Evolutionary conservation across 1,140 invertebrate species (phyloP).

Genomic region (Aphidius gifuensis): DNA sequence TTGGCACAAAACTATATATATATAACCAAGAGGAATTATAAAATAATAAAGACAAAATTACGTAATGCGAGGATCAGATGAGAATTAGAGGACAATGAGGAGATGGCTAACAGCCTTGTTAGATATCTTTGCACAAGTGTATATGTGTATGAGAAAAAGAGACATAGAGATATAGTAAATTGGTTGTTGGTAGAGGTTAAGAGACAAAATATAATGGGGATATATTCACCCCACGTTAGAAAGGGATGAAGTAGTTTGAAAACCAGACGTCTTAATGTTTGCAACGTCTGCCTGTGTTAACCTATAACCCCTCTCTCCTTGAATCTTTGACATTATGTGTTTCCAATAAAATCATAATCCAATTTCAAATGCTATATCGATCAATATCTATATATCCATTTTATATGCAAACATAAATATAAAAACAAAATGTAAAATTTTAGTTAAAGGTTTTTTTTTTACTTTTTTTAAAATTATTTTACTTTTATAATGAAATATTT

Average conservation of each 20-base stretch:
- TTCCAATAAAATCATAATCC: conserved; percentile 2
- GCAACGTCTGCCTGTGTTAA: conserved; percentile 35
- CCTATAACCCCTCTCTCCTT: not conserved
- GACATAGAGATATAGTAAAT: conserved; percentile 13
- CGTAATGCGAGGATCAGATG: conserved; percentile 43
- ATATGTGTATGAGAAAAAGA: conserved; percentile 5
- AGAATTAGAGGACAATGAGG: conserved; percentile 42
- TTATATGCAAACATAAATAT: too few species aligned
- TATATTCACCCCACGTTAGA: not conserved
- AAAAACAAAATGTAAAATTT: too few species aligned
- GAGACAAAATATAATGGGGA: conserved; percentile 8
- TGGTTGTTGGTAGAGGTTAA: conserved; percentile 1
- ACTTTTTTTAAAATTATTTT: too few species aligned
- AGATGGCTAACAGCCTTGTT: conserved; percentile 25
- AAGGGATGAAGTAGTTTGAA: conserved; percentile 37
- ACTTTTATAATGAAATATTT: not conserved
- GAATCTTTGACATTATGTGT: conserved; percentile 23
- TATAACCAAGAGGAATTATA: conserved; percentile 34
- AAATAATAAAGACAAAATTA: conserved; percentile 51
- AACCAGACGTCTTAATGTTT: conserved; percentile 51
- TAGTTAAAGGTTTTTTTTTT: too few species aligned
- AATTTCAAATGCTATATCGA: too few species aligned
- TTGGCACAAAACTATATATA: conserved; percentile 2
- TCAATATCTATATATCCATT: conserved; percentile 24
- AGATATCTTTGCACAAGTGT: conserved; percentile 5